phyloP scores from a whole-genome alignment of 2,888 invertebrate genomes.

The Ametastegia equiseti region DNA sequence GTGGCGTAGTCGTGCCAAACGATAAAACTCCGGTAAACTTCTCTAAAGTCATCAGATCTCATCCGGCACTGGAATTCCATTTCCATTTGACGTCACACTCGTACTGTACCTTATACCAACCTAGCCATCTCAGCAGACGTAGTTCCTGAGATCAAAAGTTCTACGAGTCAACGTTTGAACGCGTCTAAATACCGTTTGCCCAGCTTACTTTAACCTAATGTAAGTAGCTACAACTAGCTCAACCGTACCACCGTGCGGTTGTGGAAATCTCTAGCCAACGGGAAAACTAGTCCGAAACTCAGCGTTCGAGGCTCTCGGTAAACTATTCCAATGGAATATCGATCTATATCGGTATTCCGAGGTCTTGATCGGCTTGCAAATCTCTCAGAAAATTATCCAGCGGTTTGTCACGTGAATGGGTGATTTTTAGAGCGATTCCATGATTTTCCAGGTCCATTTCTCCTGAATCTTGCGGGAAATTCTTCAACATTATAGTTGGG shows the following conservation, averaged over 20 bases:
- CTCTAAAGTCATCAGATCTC: conserved; percentile 36
- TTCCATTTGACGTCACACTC: conserved; percentile 43
- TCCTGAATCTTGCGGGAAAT: too few species aligned
- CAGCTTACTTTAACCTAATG: conserved; percentile 5
- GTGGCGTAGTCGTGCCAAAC: background rate
- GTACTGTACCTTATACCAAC: background rate
- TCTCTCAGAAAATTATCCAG: too few species aligned
- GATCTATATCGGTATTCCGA: too few species aligned
- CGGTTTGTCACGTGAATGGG: too few species aligned
- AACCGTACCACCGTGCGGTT: background rate
- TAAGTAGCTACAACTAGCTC: conserved; percentile 6
- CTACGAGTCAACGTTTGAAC: conserved; percentile 29
- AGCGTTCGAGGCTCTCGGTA: background rate
- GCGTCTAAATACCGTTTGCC: conserved; percentile 36
- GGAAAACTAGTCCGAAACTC: background rate
- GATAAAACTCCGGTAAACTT: conserved; percentile 30
- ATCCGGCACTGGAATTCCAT: conserved; percentile 29
- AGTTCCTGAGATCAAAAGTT: conserved; percentile 41
- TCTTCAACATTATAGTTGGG: too few species aligned
- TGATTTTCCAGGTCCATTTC: too few species aligned
- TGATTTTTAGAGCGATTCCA: too few species aligned
- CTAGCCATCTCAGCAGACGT: conserved; percentile 3
- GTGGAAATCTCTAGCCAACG: background rate
- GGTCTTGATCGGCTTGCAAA: too few species aligned
- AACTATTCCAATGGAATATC: background rate